Evolutionary conservation across 2,797 vertebrate species (phyloP).

Genomic region (Lophotriccus pileatus): DNA sequence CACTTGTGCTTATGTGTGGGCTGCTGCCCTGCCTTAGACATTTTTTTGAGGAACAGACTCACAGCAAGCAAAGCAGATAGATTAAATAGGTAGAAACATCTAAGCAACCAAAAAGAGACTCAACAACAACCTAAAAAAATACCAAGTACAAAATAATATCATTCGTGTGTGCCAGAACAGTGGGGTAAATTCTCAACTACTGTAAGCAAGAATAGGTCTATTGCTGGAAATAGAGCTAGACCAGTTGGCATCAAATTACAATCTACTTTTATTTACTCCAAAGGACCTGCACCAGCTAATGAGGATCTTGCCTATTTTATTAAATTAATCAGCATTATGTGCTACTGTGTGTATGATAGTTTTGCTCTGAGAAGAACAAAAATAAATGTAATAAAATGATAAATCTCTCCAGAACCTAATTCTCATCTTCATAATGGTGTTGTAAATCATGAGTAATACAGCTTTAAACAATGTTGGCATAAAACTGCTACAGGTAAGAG

Average conservation of each 20-base stretch:
- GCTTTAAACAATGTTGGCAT: neutral
- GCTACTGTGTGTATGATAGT: neutral
- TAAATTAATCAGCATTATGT: neutral
- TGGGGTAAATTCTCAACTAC: neutral
- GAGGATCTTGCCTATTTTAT: neutral
- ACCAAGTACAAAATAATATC: constrained; percentile 19
- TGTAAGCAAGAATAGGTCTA: neutral
- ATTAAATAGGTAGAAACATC: constrained; percentile 59
- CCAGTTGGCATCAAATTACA: neutral
- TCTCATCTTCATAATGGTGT: neutral
- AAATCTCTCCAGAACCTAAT: neutral
- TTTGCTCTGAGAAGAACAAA: neutral
- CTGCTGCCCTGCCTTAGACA: constrained; percentile 60
- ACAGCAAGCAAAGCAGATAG: constrained; percentile 50
- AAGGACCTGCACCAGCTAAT: neutral
- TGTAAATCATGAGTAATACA: neutral
- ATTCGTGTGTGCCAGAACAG: constrained; percentile 5
- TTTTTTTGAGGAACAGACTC: constrained; percentile 56
- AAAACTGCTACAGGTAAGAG: neutral
- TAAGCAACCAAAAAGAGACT: constrained; percentile 8
- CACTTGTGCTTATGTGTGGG: constrained; percentile 61
- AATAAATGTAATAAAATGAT: neutral
- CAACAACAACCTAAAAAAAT: constrained; percentile 42
- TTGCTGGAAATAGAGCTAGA: neutral
- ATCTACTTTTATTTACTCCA: neutral